These are phyloP conservation scores for Pogonocherus hispidulus DNA, from an alignment of 2,888 invertebrate species.

Conservation along the genomic window DNA sequence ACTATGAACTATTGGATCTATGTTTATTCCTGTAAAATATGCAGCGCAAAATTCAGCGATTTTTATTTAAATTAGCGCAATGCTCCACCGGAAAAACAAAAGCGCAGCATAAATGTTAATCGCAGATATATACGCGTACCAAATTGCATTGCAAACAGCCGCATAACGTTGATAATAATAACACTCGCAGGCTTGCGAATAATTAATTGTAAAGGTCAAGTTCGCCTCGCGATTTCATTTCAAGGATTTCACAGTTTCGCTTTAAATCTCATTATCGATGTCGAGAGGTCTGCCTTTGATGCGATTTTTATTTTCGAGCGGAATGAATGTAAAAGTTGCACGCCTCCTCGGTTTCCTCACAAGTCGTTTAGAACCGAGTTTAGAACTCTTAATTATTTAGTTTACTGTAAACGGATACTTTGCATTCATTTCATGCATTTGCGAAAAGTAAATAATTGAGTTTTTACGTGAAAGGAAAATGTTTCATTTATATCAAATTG, in stretches of 20 bases:
- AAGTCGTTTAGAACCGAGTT: not conserved
- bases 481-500: too few species aligned
- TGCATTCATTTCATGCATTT: not conserved
- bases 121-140: not conserved
- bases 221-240: slow-evolving; percentile 22
- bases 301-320: slow-evolving; percentile 4
- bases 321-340: slow-evolving; percentile 11
- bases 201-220: slow-evolving; percentile 31
- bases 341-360: slow-evolving; percentile 1
- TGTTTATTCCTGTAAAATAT: slow-evolving; percentile 6
- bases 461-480: too few species aligned
- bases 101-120: not conserved
- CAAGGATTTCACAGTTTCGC: slow-evolving; percentile 22
- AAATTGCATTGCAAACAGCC: slow-evolving; percentile 22
- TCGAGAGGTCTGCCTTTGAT: slow-evolving; percentile 13
- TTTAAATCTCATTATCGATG: slow-evolving; percentile 24
- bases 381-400: not conserved
- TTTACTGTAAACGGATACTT: not conserved
- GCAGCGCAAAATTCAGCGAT: not conserved
- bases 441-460: too few species aligned
- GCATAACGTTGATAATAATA: slow-evolving; percentile 5
- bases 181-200: slow-evolving; percentile 16
- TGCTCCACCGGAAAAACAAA: not conserved
- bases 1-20: too few species aligned
- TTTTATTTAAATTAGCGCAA: slow-evolving; percentile 9